Conservation (phyloP, 2,888 invertebrate genomes). For the Entomobrya multifasciata region DNA sequence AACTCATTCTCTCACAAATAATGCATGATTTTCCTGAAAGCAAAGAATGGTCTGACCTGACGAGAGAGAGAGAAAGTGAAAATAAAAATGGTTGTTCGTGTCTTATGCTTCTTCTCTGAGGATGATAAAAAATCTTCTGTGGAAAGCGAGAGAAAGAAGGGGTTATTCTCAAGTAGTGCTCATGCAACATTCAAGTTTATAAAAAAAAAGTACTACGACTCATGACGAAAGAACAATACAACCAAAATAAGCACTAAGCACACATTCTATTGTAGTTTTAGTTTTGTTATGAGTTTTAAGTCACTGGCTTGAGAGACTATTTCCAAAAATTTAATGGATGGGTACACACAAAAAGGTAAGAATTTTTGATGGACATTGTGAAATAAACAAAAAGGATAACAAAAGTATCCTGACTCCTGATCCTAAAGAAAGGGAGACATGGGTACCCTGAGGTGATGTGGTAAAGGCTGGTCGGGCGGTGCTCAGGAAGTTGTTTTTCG, state of each 20-base stretch:
- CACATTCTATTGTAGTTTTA: too few relatives aligned
- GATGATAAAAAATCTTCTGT: background rate
- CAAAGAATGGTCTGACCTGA: background rate
- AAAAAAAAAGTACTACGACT: background rate
- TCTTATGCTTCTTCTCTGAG: background rate
- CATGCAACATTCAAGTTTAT: slow-evolving; percentile 26
- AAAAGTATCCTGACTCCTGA: background rate
- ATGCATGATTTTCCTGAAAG: slow-evolving; percentile 32
- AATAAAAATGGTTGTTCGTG: background rate
- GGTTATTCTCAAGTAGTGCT: background rate
- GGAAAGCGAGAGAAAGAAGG: background rate
- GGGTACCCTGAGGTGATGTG: too few relatives aligned
- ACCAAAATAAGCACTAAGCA: too few relatives aligned
- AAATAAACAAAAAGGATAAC: background rate
- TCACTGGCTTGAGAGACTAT: background rate
- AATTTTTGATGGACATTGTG: too few relatives aligned
- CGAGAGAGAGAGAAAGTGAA: too few relatives aligned
- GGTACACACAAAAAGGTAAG: too few relatives aligned
- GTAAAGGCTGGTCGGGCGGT: too few relatives aligned
- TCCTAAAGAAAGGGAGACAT: too few relatives aligned
- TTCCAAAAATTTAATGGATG: background rate
- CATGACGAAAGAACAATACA: too few relatives aligned
- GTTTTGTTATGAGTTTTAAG: too few relatives aligned
- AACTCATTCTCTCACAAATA: slow-evolving; percentile 31
- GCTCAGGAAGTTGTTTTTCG: slow-evolving; percentile 25